phyloP scores from a whole-genome alignment of 2,113 vertebrate species.

The Hemichromis elongatus region DNA sequence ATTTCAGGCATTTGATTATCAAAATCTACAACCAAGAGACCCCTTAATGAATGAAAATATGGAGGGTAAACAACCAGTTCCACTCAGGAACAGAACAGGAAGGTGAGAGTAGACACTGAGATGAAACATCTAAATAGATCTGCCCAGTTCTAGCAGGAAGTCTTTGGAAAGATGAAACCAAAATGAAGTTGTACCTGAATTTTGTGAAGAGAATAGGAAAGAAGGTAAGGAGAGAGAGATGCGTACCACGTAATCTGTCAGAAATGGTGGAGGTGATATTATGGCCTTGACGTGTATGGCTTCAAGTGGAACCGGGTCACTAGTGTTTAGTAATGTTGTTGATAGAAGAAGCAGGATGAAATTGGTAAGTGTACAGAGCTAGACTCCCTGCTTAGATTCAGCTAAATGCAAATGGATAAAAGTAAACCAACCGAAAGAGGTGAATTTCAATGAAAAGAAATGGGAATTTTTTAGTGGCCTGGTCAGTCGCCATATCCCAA shows the following conservation, averaged over 20 bases:
- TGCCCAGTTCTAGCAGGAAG: neutral
- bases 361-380: neutral
- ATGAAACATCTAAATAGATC: neutral
- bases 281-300: neutral
- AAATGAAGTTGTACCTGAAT: neutral
- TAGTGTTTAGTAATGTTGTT: neutral
- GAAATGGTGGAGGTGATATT: neutral
- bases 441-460: neutral
- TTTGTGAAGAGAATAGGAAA: neutral
- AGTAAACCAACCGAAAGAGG: neutral
- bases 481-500: neutral
- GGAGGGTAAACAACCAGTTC: neutral
- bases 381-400: neutral
- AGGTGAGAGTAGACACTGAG: neutral
- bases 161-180: neutral
- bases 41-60: neutral
- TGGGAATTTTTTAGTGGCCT: neutral
- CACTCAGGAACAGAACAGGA: neutral
- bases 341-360: neutral
- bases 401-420: neutral
- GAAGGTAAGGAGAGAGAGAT: neutral
- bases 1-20: neutral
- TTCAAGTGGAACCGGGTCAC: neutral
- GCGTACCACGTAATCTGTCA: neutral
- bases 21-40: neutral